Conservation (phyloP, 1,140 invertebrate species). For the Tetraneura akinire region DNA sequence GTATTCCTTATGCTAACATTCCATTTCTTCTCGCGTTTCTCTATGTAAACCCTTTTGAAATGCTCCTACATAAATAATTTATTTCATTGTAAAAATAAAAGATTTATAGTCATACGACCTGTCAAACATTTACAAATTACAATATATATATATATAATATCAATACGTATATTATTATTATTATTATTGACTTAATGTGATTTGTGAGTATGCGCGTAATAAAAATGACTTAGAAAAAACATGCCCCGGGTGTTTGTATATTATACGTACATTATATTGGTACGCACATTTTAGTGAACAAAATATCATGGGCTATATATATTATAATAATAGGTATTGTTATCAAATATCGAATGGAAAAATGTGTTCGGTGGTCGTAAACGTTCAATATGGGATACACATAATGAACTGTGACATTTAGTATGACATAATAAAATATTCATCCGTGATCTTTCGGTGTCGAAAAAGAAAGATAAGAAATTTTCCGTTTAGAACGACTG, state of each 20-base stretch:
- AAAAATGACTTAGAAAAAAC: not conserved
- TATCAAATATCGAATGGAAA: not conserved
- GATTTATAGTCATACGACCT: no score
- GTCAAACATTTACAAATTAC: no score
- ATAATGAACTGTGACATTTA: not conserved
- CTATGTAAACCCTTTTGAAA: no score
- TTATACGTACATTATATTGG: no score
- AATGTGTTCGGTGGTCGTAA: not conserved
- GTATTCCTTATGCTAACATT: no score
- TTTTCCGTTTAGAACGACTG: conserved; percentile 12
- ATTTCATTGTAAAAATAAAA: no score
- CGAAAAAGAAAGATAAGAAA: conserved; percentile 9
- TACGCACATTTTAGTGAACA: not conserved
- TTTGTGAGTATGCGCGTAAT: not conserved
- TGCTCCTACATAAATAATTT: no score
- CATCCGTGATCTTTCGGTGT: not conserved
- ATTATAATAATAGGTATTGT: not conserved
- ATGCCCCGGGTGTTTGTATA: not conserved
- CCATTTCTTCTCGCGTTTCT: no score
- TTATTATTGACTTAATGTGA: no score
- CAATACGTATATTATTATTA: no score
- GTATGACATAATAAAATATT: conserved; percentile 19
- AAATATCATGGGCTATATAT: not conserved
- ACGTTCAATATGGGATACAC: not conserved
- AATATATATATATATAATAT: no score